These are phyloP conservation scores for Euplagia quadripunctaria DNA, from an alignment of 2,888 invertebrate species.

Conservation along the genomic window DNA sequence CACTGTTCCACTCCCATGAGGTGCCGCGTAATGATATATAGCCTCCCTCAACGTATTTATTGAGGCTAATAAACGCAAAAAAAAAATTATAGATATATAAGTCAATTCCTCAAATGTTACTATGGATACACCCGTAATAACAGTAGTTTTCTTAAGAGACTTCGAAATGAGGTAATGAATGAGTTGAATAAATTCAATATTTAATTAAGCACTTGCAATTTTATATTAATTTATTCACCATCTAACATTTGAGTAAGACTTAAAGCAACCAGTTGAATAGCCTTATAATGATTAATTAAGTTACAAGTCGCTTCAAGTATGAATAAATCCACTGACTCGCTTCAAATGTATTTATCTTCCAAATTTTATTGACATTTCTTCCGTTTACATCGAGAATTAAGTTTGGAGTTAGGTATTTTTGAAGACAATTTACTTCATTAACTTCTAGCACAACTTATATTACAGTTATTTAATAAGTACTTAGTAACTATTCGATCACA, in stretches of 20 bases:
- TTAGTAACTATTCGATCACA: neutral
- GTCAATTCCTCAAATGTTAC: no score
- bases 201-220: neutral
- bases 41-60: no score
- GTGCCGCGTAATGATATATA: no score
- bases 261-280: slow-evolving; percentile 6
- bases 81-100: no score
- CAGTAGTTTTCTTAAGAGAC: neutral
- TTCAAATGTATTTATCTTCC: slow-evolving; percentile 19
- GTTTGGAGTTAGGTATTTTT: slow-evolving; percentile 11
- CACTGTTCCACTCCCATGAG: no score
- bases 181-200: neutral
- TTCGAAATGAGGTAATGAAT: neutral
- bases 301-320: slow-evolving; percentile 1
- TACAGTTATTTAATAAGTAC: neutral
- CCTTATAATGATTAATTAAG: slow-evolving; percentile 15
- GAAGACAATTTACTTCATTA: slow-evolving; percentile 15
- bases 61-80: no score
- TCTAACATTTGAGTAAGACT: slow-evolving; percentile 1
- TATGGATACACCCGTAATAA: neutral
- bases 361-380: slow-evolving; percentile 20
- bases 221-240: neutral
- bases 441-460: neutral
- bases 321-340: slow-evolving; percentile 16
- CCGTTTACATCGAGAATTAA: slow-evolving; percentile 16